Conservation (phyloP, 2,888 invertebrate genomes). For the Aphidius colemani region DNA sequence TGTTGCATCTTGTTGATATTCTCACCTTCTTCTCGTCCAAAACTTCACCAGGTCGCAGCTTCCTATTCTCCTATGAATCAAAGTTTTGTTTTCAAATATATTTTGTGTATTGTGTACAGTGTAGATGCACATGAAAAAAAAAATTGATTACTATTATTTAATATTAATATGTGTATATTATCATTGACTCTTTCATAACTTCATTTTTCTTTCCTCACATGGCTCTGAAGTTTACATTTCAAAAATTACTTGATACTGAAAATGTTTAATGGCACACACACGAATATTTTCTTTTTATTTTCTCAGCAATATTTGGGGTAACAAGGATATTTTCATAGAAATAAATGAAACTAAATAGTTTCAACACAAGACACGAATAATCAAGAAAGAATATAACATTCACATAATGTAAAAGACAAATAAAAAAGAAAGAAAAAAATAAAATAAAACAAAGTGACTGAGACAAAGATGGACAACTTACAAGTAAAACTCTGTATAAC, state of each 20-base stretch:
- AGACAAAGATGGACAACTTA: slow-evolving; percentile 2
- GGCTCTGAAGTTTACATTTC: too few species aligned
- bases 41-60: slow-evolving; percentile 93
- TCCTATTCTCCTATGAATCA: slow-evolving; percentile 78
- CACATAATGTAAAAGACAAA: neutral
- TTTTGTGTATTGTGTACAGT: slow-evolving; percentile 32
- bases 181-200: too few species aligned
- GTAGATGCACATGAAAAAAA: slow-evolving; percentile 4
- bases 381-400: slow-evolving; percentile 10
- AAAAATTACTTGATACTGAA: too few species aligned
- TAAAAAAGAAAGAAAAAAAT: neutral
- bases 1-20: slow-evolving; percentile 38
- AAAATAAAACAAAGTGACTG: neutral
- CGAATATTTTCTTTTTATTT: too few species aligned
- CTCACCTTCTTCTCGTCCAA: slow-evolving; percentile 90
- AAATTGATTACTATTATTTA: neutral
- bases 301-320: too few species aligned
- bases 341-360: slow-evolving; percentile 1
- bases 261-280: too few species aligned
- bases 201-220: too few species aligned
- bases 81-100: slow-evolving; percentile 47
- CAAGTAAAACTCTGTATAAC: slow-evolving; percentile 12
- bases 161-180: too few species aligned
- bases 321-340: slow-evolving; percentile 7
- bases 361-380: slow-evolving; percentile 2